Evolutionary conservation across 2,888 invertebrate genomes (phyloP), one percentile per base, ranked within the genome.

Genomic region (Ferrisia virgata): DNA sequence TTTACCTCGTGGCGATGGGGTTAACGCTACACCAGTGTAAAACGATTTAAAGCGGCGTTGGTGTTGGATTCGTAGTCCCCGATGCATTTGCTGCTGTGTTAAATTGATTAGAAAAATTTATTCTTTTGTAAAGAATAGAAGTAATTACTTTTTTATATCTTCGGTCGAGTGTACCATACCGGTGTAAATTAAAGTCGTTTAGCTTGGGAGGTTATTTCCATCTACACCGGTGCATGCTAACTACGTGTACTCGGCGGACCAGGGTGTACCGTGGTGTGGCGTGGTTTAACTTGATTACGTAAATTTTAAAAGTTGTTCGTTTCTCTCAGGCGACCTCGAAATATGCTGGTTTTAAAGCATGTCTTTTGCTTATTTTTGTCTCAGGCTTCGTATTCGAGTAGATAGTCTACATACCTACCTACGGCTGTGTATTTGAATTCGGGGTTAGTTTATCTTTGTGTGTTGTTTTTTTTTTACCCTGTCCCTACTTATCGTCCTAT

Each of bases 71-170:
- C 11, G 6, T 9, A 39, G 6, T 39, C 39, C 9, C 39, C 39
- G 43, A 53, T 53, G 53, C 53, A 53, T 53, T 53, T 22, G 15
- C 3, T 15, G 53, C 25, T 15, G 53, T 25, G 13, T 64, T 33
- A 72, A 72, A 33, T 31, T 2, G 72, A 72, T 72, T 72, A 72
- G 72, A 72, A 72, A 72, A 33, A 72, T 72, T 33, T 33, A 72
- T 72, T 72, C 72, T 36, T 58, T 33, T 72, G 72, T 72, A 72
- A 33, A 72, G 33, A 72, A 72, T 33, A 72, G 33, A 72, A 72
- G 72, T 72, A 72, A 72, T 72, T 72, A 72, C n/a, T 72, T 64
- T 18, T 72, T 72, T 36, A n/a, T n/a, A n/a, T n/a, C n/a, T n/a
- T n/a, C n/a, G n/a, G n/a, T n/a, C n/a, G n/a, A n/a, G n/a, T n/a